Percentiles rank a stretch among this genome's conserved stretches.
Conservation (phyloP, 2,797 vertebrate genomes). For the Siniperca obscura region DNA sequence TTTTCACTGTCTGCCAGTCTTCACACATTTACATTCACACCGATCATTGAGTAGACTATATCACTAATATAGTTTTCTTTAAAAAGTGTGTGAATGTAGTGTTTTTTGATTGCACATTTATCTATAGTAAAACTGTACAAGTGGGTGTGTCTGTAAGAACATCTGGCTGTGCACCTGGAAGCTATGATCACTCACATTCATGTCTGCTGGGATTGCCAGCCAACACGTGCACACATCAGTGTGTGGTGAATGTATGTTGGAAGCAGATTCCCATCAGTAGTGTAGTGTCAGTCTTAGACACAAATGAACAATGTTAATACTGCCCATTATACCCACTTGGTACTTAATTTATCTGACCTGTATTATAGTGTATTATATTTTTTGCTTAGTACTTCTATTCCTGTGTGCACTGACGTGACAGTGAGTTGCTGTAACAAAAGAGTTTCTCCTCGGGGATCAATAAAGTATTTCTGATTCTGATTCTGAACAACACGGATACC, state of each 20-base stretch:
- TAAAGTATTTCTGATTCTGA: too few relatives aligned
- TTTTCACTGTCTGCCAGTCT: conserved; percentile 11
- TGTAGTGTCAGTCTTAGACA: neutral
- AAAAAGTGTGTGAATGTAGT: neutral
- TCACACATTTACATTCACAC: neutral
- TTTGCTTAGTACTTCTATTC: too few relatives aligned
- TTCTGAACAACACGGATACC: neutral
- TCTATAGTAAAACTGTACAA: neutral
- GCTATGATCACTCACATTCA: neutral
- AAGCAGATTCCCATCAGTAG: neutral
- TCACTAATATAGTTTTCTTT: neutral
- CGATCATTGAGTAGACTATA: neutral
- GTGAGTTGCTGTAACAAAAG: too few relatives aligned
- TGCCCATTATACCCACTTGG: too few relatives aligned
- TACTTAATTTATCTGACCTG: too few relatives aligned
- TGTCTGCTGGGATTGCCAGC: neutral
- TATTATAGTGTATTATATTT: too few relatives aligned
- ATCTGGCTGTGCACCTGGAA: neutral
- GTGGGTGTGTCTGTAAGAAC: neutral
- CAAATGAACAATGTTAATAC: neutral
- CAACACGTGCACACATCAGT: neutral
- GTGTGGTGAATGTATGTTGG: neutral
- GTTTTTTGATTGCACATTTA: neutral
- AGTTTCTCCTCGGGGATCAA: too few relatives aligned
- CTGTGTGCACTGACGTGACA: too few relatives aligned